Base-by-base conservation (phyloP, 2,888 invertebrate genomes). In the Drosophila vallismaia region DNA sequence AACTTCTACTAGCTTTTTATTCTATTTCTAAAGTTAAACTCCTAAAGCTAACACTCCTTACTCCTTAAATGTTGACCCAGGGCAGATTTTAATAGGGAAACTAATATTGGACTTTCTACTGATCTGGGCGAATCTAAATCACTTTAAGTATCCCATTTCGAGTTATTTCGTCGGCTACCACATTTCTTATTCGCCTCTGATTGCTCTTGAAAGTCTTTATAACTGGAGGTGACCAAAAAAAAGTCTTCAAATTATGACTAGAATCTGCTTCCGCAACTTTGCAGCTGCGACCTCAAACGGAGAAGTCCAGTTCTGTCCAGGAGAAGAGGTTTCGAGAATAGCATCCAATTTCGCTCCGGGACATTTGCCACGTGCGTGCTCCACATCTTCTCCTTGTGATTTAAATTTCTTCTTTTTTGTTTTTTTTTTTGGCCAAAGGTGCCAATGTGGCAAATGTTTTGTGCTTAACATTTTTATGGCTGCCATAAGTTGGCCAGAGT, bases 401-500 rank as follows among this genome's bases (percentile, higher is more conserved):
- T 38, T 52, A 28, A 36, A 36, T n/a, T 38, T 26, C n/a, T 9
- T 28, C 4, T 9, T 38, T 10, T 38, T 56, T 28, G 19, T 19
- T 19, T 44, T 54, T 33, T 51, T 4, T 38, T 26, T 52, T 58
- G 83, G 82, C 62, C 83, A 71, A 75, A 86, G 86, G 84, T 84
- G 84, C 51, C 84, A 84, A 88, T 84, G 84, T 84, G 88, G 84
- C 84, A 84, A 84, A 84, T 84, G 88, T 74, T 72, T 73, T 69
- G 63, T 72, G 86, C 88, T 84, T 84, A 88, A 83, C 84, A 78
- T 76, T 84, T 84, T 84, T 84, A 84, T 84, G 78, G 59, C 63
- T 51, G 68, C 75, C 76, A 84, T 84, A 83, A 83, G 78, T 80
- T 57, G 74, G 55, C 56, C 68, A 63, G 67, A 87, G 86, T 87